Percentiles rank a stretch among this genome's conserved stretches.
Evolutionary conservation across 2,797 vertebrate genomes (phyloP).

Genomic region (Ispidina picta): DNA sequence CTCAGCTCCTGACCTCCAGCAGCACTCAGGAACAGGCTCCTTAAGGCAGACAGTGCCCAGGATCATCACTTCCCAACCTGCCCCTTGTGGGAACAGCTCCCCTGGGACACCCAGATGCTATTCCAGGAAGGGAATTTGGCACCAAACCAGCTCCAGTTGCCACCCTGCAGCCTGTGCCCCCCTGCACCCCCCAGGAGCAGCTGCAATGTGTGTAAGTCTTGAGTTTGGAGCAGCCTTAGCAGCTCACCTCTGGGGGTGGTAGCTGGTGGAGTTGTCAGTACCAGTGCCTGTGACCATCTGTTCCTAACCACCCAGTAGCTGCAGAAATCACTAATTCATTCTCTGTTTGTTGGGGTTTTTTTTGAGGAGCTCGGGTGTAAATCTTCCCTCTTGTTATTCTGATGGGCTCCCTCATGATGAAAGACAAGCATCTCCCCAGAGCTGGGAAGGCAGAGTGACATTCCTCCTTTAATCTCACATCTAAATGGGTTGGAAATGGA

Average conservation of each 20-base stretch:
- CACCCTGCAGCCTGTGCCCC: fast-evolving
- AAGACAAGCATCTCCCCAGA: neutral
- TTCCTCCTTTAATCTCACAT: neutral
- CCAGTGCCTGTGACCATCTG: conserved; percentile 59
- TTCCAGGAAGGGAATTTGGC: neutral
- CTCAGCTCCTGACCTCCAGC: fast-evolving
- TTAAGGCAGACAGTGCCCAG: neutral
- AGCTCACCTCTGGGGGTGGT: conserved; percentile 63
- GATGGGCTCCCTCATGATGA: neutral
- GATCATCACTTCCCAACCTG: neutral
- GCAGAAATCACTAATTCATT: conserved; percentile 31
- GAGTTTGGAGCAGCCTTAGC: conserved; percentile 31
- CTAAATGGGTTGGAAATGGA: conserved; percentile 6
- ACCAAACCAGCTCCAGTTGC: fast-evolving
- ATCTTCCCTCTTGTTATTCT: conserved; percentile 20
- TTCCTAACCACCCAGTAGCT: conserved; percentile 34
- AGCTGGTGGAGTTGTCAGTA: conserved; percentile 49
- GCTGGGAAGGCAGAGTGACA: neutral
- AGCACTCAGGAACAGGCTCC: neutral
- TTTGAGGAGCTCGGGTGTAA: neutral
- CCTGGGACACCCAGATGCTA: fast-evolving
- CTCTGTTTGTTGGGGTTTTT: neutral
- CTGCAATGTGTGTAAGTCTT: neutral
- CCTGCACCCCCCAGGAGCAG: neutral
- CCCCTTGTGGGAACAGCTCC: fast-evolving